A percentile compares a stretch with the other conserved stretches of the same genome.
phyloP scores from a whole-genome alignment of 30 jellyfish, hydroid and myxozoan species.

The Hydractinia symbiolongicarpus region DNA sequence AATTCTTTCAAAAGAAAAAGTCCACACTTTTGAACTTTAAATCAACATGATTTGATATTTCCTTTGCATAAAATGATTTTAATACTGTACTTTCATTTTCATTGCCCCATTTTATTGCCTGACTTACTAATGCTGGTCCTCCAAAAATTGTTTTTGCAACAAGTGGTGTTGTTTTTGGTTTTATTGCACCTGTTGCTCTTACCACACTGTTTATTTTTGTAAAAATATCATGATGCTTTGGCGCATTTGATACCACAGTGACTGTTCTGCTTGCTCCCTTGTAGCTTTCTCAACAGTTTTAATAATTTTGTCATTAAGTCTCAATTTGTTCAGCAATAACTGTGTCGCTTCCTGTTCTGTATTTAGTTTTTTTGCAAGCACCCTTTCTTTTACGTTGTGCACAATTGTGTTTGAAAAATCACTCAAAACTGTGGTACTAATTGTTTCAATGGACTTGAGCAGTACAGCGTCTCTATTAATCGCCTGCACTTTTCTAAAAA shows the following conservation, averaged over 20 bases:
- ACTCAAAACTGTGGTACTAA: neutral
- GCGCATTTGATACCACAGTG: conserved; percentile 22
- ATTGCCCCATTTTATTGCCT: conserved; percentile 36
- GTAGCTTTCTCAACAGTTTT: conserved; percentile 27
- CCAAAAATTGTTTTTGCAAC: conserved; percentile 1
- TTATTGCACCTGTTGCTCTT: neutral
- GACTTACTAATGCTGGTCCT: neutral
- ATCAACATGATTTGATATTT: conserved; percentile 8
- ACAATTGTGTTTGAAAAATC: conserved; percentile 7
- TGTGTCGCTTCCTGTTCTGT: conserved; percentile 17
- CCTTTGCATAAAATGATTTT: conserved; percentile 26
- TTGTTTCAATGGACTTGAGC: conserved; percentile 16
- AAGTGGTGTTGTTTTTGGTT: conserved; percentile 32
- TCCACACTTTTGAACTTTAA: neutral
- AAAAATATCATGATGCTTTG: conserved; percentile 25
- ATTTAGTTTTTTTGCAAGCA: neutral
- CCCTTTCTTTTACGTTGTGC: conserved; percentile 1
- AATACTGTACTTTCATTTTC: conserved; percentile 31
- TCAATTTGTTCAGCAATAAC: neutral
- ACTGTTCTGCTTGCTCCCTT: conserved; percentile 5
- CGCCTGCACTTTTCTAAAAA: conserved; percentile 19
- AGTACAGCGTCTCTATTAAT: conserved; percentile 29
- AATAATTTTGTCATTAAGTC: neutral
- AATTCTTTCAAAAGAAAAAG: conserved; percentile 12
- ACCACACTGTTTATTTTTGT: conserved; percentile 32